Conservation (phyloP, 2,113 vertebrate species). For the Pogona vitticeps region DNA sequence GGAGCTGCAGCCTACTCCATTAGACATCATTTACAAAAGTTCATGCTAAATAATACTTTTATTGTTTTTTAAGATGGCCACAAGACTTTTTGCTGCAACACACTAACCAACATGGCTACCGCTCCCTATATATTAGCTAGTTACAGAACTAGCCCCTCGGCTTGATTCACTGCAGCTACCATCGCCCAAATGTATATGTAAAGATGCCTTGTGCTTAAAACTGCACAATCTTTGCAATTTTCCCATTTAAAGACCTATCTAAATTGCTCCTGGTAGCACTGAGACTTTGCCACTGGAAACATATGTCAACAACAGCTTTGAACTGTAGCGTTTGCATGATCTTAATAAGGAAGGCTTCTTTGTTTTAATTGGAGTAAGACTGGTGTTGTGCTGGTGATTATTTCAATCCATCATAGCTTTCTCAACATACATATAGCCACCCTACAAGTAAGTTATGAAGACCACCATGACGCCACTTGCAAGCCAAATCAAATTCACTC, state of each 20-base stretch:
- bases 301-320: too few relatives aligned
- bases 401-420: neutral
- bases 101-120: too few relatives aligned
- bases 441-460: constrained; percentile 37
- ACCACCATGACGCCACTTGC: constrained; percentile 40
- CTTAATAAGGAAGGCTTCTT: neutral
- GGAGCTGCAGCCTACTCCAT: neutral
- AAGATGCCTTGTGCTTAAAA: neutral
- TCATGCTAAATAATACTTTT: too few relatives aligned
- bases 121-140: too few relatives aligned
- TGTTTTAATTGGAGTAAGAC: neutral
- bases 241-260: too few relatives aligned
- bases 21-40: neutral
- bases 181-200: neutral
- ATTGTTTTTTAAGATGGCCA: too few relatives aligned
- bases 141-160: neutral
- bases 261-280: too few relatives aligned
- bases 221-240: too few relatives aligned
- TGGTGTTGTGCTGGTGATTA: neutral
- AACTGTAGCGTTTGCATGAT: rapidly evolving
- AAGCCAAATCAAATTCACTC: constrained; percentile 34
- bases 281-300: neutral
- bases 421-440: constrained; percentile 28
- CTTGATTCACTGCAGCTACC: neutral
- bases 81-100: too few relatives aligned